Evolutionary conservation across 2,888 invertebrate genomes (phyloP), one percentile per base, ranked within the genome.

Genomic region (Limenitis camilla): DNA sequence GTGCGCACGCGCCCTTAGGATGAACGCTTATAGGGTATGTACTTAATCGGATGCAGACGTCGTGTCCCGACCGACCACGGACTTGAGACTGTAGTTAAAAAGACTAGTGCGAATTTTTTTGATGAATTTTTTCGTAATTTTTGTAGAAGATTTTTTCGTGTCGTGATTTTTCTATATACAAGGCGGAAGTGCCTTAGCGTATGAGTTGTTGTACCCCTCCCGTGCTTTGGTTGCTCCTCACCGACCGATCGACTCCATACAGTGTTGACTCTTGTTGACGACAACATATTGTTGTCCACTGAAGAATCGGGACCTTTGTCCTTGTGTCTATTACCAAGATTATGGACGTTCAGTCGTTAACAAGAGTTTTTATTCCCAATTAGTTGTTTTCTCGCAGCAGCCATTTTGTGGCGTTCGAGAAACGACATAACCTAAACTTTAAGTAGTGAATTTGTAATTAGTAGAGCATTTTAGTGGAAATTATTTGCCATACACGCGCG

Each of bases 61-160:
- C 78, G 78, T 82, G 79, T 81, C 84, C 82, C 79, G 75, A 81
- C 74, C 74, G 81, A 80, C 81, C 84, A 78, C 82, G 76, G 75
- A 79, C 72, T 49, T 53, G 53, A 82, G 85, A 85, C 85, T 84
- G 82, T 82, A 82, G 81, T 29, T 69, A 68, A 78, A 83, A 83
- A 83, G 83, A 81, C 84, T 84, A 81, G 81, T 78, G 81, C 76
- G 82, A 75, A 78, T 80, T 85, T 84, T 45, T 84, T 82, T 78
- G 82, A 79, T 66, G 67, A 68, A 76, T 82, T 83, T 82, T 82
- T 78, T 73, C 59, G 73, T 76, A 65, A 73, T 77, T 79, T 69
- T 80, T 77, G 79, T 78, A 73, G 73, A 63, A 11, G 66, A 69
- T 77, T 76, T 82, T 80, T 83, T 78, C 73, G 78, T 82, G 80